Evolutionary conservation across 2,113 vertebrate species (phyloP), one percentile per base, ranked within the genome.

Genomic region (Ramphastos sulfuratus): DNA sequence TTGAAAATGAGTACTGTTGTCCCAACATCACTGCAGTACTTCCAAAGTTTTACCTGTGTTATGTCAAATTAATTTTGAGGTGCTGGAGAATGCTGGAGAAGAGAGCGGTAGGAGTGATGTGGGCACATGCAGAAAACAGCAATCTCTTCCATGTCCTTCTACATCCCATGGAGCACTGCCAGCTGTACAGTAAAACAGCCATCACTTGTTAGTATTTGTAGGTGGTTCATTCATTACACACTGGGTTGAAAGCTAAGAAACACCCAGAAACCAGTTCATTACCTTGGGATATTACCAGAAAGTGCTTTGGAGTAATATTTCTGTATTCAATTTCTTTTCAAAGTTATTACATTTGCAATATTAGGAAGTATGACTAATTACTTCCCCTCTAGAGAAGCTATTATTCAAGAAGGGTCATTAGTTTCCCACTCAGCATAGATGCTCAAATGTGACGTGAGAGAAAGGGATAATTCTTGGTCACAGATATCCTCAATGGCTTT

Each of bases 351-450:
- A 79, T 88, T 95, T 81, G 64, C 37, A 65, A 60, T 96, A 91
- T 96, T 93, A 77, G 67, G 65, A 88, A 72, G 31, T 42, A 72
- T 75, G 37, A 92, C 93, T 95, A 96, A 94, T 88, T 94, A 83
- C n/a, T 89, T 87, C 73, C 61, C 84, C 79, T 89, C 78, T 74
- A 92, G 89, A 90, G 83, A 81, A 89, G 86, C 76, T 89, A 82
- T 93, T 96, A 74, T 76, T 90, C 76, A 59, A 82, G 93, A 96
- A 90, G 75, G 52, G 63, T 70, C 89, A 89, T 94, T 96, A 92
- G 37, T 88, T 95, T 90, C n/a, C 46, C 55, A 25, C 44, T 92
- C 54, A 63, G 56, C 69, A 56, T 65, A 50, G 30, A 61, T 56
- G 63, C 89, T 95, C 24, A 37, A 6, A 81, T 35, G 54, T 52